These are phyloP conservation scores for Phalacrocorax aristotelis DNA, from an alignment of 2,113 vertebrate genomes.

Conservation along the genomic window DNA sequence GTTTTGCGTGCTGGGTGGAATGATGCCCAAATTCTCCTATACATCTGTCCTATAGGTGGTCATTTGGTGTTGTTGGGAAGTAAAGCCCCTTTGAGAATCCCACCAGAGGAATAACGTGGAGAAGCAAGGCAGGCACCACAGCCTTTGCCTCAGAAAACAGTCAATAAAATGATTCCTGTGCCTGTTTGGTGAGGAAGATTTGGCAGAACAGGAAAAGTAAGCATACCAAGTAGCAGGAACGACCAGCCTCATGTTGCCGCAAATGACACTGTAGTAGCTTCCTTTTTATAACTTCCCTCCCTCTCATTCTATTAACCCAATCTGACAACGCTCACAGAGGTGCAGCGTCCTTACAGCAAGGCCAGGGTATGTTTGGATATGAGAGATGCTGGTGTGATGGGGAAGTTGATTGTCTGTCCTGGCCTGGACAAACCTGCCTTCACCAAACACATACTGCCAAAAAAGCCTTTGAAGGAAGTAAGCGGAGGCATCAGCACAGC, in stretches of 20 bases:
- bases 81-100: neutral
- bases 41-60: fast-evolving
- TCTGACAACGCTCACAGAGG: fast-evolving
- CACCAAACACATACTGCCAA: neutral
- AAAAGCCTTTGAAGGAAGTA: neutral
- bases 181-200: neutral
- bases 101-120: fast-evolving
- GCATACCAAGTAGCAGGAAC: neutral
- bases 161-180: neutral
- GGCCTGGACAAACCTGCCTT: neutral
- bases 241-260: neutral
- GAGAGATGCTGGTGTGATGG: neutral
- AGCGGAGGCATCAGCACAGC: fast-evolving
- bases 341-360: neutral
- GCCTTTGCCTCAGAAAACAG: neutral
- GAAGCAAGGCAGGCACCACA: neutral
- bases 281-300: neutral
- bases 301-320: neutral
- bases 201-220: neutral
- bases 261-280: neutral
- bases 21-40: neutral
- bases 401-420: neutral
- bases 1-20: neutral
- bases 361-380: fast-evolving
- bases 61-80: neutral